Conservation (phyloP, 2,113 vertebrate species). For the Ceyx melanurus region DNA sequence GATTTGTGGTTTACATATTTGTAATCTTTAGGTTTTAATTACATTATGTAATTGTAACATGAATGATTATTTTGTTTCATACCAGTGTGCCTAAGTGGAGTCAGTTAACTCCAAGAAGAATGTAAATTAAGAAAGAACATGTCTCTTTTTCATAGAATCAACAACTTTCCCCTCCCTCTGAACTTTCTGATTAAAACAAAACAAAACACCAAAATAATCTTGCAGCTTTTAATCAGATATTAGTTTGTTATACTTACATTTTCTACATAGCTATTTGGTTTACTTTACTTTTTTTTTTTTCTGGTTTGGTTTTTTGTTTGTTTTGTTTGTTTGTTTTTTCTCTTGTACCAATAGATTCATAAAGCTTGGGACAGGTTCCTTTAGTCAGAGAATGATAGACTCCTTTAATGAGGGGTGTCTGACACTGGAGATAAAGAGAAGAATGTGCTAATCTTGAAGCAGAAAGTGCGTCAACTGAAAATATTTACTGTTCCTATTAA, state of each 20-base stretch:
- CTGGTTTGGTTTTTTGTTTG: not conserved
- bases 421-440: constrained; percentile 67
- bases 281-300: constrained; percentile 30
- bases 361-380: constrained; percentile 32
- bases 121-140: not conserved
- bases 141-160: not conserved
- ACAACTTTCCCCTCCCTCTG: not conserved
- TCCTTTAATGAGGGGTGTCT: constrained; percentile 53
- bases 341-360: constrained; percentile 24
- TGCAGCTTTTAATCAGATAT: not conserved
- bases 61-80: not conserved
- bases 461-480: constrained; percentile 66
- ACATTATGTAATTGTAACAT: not conserved
- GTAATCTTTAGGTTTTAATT: constrained; percentile 20
- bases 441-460: constrained; percentile 21
- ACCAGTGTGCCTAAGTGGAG: not conserved
- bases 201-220: too few species aligned
- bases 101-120: not conserved
- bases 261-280: not conserved
- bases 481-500: constrained; percentile 80
- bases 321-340: constrained; percentile 19
- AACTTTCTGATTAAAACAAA: not conserved
- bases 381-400: not conserved
- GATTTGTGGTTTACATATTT: constrained; percentile 3
- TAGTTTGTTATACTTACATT: not conserved